Evolutionary conservation across 2,113 vertebrate species (phyloP).

Genomic region (Ceyx margarethae): DNA sequence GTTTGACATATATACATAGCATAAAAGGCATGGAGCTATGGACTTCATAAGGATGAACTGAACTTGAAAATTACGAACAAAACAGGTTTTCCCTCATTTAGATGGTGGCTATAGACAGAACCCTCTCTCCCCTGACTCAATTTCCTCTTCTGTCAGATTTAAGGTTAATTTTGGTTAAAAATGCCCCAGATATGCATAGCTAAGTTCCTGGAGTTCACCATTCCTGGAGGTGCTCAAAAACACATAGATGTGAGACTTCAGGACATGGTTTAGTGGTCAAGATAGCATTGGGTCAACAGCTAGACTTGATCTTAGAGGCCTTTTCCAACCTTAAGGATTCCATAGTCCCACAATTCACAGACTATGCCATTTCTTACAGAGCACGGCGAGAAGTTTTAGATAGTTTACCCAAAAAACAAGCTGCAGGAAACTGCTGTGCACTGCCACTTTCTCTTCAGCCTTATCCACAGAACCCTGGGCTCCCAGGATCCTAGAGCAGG

Average conservation of each 20-base stretch:
- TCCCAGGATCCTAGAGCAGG: not conserved
- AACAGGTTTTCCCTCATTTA: not conserved
- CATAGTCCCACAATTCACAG: not conserved
- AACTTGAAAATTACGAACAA: not conserved
- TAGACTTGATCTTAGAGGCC: no score
- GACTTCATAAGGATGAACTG: not conserved
- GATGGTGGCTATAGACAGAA: not conserved
- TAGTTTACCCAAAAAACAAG: not conserved
- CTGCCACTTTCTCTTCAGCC: not conserved
- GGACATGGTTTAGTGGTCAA: no score
- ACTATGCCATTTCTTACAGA: accelerated
- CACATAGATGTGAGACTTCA: no score
- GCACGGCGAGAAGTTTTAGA: not conserved
- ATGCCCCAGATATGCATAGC: not conserved
- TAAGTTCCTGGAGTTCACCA: not conserved
- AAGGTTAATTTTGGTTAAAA: not conserved
- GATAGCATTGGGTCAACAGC: no score
- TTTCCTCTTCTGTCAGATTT: not conserved
- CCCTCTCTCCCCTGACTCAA: not conserved
- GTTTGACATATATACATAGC: not conserved
- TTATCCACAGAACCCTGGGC: not conserved
- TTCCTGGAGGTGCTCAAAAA: no score
- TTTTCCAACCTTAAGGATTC: no score
- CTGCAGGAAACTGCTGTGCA: not conserved
- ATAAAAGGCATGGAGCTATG: not conserved